A percentile compares a stretch with the other conserved stretches of the same genome.
phyloP scores from a whole-genome alignment of 2,888 invertebrate genomes.

The Branchellion lobata region DNA sequence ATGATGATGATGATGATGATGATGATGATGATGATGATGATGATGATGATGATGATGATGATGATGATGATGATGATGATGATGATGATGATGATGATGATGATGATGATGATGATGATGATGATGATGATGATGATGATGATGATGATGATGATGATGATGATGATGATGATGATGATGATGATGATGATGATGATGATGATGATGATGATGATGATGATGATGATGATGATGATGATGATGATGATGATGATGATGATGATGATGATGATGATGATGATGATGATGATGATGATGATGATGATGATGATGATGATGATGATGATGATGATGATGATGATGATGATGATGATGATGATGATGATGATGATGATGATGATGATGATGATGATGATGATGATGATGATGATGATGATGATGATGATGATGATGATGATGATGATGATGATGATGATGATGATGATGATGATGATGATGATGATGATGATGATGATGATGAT shows the following conservation, averaged over 20 bases:
- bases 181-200: conserved; percentile 13
- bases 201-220: not conserved
- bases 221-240: conserved; percentile 14
- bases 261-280: not conserved
- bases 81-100: conserved; percentile 11
- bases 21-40: not conserved
- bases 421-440: conserved; percentile 13
- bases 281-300: conserved; percentile 13
- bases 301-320: not conserved
- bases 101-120: not conserved
- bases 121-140: not conserved
- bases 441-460: not conserved
- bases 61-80: not conserved
- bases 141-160: conserved; percentile 12
- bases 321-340: conserved; percentile 11
- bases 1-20: conserved; percentile 6
- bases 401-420: not conserved
- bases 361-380: not conserved
- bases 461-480: conserved; percentile 14
- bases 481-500: conserved; percentile 6
- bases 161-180: not conserved
- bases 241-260: conserved; percentile 6
- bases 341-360: not conserved
- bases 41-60: conserved; percentile 13
- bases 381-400: conserved; percentile 12